A percentile compares a stretch with the other conserved stretches of the same genome.
These are phyloP conservation scores for Dryobates pubescens DNA, from an alignment of 2,797 vertebrate genomes.

Conservation along the genomic window DNA sequence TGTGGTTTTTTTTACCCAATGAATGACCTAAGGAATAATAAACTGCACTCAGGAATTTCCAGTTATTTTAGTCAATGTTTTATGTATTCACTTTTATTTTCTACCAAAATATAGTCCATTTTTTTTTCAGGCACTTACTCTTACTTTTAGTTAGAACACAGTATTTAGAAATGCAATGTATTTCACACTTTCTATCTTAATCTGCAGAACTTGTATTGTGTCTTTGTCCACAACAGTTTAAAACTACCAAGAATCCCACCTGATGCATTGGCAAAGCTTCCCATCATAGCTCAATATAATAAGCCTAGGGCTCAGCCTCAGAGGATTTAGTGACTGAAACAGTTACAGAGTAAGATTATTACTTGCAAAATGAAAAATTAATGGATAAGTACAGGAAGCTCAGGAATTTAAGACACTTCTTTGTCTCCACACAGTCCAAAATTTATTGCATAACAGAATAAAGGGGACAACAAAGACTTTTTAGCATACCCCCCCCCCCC, in stretches of 20 bases:
- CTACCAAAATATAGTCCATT: background rate
- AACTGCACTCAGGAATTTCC: slow-evolving; percentile 6
- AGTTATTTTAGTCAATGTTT: slow-evolving; percentile 4
- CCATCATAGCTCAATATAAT: background rate
- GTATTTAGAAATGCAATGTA: background rate
- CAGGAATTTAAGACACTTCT: background rate
- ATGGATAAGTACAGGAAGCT: background rate
- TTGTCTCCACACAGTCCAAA: background rate
- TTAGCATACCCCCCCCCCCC: background rate
- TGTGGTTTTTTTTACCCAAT: slow-evolving; percentile 5
- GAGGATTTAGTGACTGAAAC: background rate
- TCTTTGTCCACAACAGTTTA: background rate
- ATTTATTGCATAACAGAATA: background rate
- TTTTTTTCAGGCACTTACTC: background rate
- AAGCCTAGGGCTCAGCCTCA: background rate
- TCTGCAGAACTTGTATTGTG: background rate
- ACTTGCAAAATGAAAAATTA: slow-evolving; percentile 4
- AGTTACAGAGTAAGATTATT: background rate
- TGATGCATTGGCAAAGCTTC: background rate
- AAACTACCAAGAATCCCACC: background rate
- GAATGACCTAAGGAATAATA: slow-evolving; percentile 2
- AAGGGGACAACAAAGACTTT: background rate
- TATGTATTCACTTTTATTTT: background rate
- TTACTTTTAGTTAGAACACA: background rate
- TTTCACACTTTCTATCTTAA: slow-evolving; percentile 9